Conservation (phyloP, 2,797 vertebrate genomes). For the Petrocephalus schoutedeni region DNA sequence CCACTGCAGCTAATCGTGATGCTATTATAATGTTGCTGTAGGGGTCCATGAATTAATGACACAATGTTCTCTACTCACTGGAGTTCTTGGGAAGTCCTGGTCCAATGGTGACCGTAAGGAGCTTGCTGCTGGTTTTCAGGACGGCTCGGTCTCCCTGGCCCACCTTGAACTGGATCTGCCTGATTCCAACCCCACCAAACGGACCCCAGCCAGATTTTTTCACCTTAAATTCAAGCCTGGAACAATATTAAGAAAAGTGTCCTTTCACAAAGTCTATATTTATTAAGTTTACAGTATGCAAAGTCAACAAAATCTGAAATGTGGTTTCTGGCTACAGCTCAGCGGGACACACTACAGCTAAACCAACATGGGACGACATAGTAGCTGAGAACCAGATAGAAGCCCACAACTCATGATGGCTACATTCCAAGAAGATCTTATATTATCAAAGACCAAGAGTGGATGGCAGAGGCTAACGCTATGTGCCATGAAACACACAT, state of each 20-base stretch:
- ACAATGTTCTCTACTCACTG: slow-evolving; percentile 51
- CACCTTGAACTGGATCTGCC: slow-evolving; percentile 72
- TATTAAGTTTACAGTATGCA: not conserved
- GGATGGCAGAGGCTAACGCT: not conserved
- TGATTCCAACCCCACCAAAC: slow-evolving; percentile 65
- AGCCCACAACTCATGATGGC: not conserved
- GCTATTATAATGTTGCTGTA: not conserved
- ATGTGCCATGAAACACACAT: not conserved
- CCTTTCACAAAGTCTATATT: not conserved
- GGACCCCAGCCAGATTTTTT: slow-evolving; percentile 77
- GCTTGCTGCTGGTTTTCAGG: slow-evolving; percentile 64
- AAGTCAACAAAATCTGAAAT: slow-evolving; percentile 6
- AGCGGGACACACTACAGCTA: not conserved
- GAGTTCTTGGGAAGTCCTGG: slow-evolving; percentile 70
- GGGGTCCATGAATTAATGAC: not conserved
- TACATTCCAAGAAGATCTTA: not conserved
- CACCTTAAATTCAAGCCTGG: slow-evolving; percentile 77
- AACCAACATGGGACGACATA: not conserved
- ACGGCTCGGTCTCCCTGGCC: slow-evolving; percentile 58
- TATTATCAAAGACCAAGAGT: not conserved
- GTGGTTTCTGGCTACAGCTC: not conserved
- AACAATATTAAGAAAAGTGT: not conserved
- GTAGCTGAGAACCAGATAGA: not conserved
- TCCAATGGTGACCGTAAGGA: slow-evolving; percentile 62
- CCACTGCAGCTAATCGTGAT: not conserved